phyloP scores from a whole-genome alignment of 2,797 vertebrate genomes.

The Sebastes kiyomatsui region DNA sequence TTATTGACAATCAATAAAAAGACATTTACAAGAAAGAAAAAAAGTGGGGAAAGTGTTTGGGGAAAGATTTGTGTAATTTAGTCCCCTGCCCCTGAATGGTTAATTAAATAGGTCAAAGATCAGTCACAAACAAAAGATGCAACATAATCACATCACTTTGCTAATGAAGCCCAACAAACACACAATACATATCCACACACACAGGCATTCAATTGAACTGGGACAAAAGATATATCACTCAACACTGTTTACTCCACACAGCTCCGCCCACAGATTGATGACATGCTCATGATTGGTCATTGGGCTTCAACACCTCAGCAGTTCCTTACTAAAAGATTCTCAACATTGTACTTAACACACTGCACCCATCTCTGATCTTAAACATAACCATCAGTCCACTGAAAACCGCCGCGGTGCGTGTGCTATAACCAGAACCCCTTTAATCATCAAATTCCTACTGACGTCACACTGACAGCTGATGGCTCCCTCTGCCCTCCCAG shows the following conservation, averaged over 20 bases:
- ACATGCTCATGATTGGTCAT: slow-evolving; percentile 44
- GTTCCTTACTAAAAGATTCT: neutral
- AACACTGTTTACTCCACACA: neutral
- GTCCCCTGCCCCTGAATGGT: neutral
- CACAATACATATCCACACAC: neutral
- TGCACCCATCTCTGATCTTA: neutral
- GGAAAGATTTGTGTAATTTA: neutral
- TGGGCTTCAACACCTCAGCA: neutral
- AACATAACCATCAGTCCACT: neutral
- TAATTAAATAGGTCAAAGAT: slow-evolving; percentile 19
- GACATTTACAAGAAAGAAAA: neutral
- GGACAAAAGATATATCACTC: slow-evolving; percentile 40
- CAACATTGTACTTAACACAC: neutral
- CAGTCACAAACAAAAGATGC: neutral
- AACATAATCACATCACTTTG: slow-evolving; percentile 28
- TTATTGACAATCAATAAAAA: too few species aligned
- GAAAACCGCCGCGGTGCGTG: neutral
- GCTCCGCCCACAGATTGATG: slow-evolving; percentile 12
- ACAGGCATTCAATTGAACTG: neutral
- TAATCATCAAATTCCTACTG: neutral
- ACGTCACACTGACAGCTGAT: slow-evolving; percentile 3
- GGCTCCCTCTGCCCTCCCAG: slow-evolving; percentile 76
- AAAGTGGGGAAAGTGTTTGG: neutral
- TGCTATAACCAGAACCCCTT: neutral
- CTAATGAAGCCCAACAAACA: slow-evolving; percentile 7